A percentile compares a stretch with the other conserved stretches of the same genome.
These are phyloP conservation scores for Eurois occulta DNA, from an alignment of 2,888 invertebrate genomes.

Conservation along the genomic window DNA sequence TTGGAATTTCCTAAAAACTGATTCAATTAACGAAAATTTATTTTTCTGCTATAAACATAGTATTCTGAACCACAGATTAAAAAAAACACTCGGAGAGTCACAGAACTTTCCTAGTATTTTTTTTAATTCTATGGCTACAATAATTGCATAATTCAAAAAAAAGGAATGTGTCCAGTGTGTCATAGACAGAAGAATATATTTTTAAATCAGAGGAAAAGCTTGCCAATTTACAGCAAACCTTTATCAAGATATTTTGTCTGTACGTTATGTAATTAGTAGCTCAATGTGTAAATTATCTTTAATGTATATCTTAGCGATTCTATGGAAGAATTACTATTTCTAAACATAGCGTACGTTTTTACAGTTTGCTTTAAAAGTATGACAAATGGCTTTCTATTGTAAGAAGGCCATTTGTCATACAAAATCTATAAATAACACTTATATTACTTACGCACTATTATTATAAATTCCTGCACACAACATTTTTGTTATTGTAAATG, in stretches of 20 bases:
- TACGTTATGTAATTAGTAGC: slow-evolving; percentile 32
- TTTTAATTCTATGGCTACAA: not conserved
- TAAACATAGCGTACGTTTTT: not conserved
- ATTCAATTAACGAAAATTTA: not conserved
- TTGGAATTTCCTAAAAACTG: not conserved
- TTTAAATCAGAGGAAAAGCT: slow-evolving; percentile 19
- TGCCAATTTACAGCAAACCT: slow-evolving; percentile 45
- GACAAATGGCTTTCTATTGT: not conserved
- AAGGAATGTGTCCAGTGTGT: slow-evolving; percentile 11
- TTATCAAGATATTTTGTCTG: slow-evolving; percentile 32
- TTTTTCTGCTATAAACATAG: not conserved
- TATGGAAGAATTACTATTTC: slow-evolving; percentile 3
- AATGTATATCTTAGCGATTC: not conserved
- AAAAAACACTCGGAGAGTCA: not conserved
- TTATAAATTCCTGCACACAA: not conserved
- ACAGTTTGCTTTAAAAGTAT: not conserved
- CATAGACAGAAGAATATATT: slow-evolving; percentile 12
- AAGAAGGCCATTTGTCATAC: not conserved
- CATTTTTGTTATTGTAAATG: slow-evolving; percentile 1
- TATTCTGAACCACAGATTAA: not conserved
- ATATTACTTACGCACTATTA: not conserved
- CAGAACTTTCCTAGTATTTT: not conserved
- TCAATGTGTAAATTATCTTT: slow-evolving; percentile 42
- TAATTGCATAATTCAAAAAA: not conserved
- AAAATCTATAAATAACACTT: not conserved